phyloP scores from a whole-genome alignment of 2,113 vertebrate genomes.

The Struthio camelus region DNA sequence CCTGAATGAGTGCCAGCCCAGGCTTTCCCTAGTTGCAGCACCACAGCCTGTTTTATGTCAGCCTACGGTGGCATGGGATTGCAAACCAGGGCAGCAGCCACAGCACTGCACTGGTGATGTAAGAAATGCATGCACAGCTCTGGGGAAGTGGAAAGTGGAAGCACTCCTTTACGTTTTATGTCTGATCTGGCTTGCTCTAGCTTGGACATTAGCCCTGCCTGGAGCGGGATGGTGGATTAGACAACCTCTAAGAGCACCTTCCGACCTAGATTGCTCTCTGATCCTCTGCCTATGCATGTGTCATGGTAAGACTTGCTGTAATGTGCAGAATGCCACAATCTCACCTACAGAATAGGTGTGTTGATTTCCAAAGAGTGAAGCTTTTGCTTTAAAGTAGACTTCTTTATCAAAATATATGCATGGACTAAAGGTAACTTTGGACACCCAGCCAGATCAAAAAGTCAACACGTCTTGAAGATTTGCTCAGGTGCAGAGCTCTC shows the following conservation, averaged over 20 bases:
- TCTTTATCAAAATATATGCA: neutral
- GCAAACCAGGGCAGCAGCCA: neutral
- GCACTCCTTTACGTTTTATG: neutral
- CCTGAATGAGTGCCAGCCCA: neutral
- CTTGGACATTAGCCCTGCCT: neutral
- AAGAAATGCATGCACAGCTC: neutral
- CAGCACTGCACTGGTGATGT: neutral
- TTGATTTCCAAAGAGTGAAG: neutral
- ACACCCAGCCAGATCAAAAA: neutral
- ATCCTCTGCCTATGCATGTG: neutral
- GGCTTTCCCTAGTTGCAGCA: neutral
- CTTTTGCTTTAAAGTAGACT: neutral
- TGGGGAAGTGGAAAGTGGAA: neutral
- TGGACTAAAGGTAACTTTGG: neutral
- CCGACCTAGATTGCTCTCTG: neutral
- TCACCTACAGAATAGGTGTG: neutral
- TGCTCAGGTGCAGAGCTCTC: neutral
- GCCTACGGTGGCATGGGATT: neutral
- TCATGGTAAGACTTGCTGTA: rapidly evolving
- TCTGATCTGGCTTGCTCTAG: neutral
- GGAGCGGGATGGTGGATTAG: neutral
- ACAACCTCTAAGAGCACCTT: neutral
- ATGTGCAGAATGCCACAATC: neutral
- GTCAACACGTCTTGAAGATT: neutral
- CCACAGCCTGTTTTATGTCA: neutral